Evolutionary conservation across 2,888 invertebrate species (phyloP), one percentile per base, ranked within the genome.

Genomic region (Drosophila niveifrons): DNA sequence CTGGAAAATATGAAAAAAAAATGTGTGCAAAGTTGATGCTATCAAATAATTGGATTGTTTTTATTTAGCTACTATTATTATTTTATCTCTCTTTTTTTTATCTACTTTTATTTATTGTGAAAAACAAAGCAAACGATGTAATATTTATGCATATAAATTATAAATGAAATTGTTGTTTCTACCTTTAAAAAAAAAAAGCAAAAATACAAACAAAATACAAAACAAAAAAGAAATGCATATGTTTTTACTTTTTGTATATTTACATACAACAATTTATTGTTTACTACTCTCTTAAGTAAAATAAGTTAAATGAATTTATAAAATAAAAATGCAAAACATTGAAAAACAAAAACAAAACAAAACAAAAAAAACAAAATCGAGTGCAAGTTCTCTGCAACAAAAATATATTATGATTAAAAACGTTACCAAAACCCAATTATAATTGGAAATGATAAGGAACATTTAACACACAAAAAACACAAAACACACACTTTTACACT

Each of bases 241-340:
- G 80, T 72, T 71, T 78, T 76, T 72, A 72, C 57, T 48, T 65
- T 64, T 62, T 70, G 64, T 79, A 76, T 66, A 69, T 64, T 63
- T 78, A 68, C 50, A 75, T 53, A 69, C 72, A 53, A 56, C 44
- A 43, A 67, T 58, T 59, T 71, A 78, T 86, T 84, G 75, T 88
- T 84, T 84, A 61, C 55, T 86, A 86, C 75, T 77, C 73, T 74
- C 74, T 85, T 85, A 87, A 88, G 84, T 83, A 77, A 80, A 57
- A 79, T 77, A 75, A 77, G 77, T 77, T 68, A 70, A 75, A 79
- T 81, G 75, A 86, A 89, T 89, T 90, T 86, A 86, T 65, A 77
- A 67, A 80, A 74, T 61, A 67, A 65, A 55, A 78, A 48, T 36
- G 13, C 36, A 44, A 63, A 63, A 51, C 18, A 57, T 41, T 41